Evolutionary conservation across 2,113 vertebrate species (phyloP).

Genomic region (Zapornia atra): DNA sequence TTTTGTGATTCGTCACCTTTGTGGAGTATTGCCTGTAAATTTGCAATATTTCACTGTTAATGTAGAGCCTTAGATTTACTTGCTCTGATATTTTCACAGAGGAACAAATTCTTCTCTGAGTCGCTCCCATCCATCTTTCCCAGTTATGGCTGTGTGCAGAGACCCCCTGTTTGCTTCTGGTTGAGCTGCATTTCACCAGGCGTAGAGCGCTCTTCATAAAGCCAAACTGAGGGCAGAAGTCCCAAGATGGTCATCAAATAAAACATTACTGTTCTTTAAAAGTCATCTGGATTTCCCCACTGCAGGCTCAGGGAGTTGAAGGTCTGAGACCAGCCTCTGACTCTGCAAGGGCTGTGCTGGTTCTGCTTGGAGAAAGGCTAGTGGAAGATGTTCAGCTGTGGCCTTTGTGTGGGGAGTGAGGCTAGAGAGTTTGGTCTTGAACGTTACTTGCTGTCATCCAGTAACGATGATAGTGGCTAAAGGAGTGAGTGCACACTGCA

Average conservation of each 20-base stretch:
- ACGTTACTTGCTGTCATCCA: neutral
- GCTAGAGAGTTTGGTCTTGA: neutral
- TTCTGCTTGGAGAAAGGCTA: neutral
- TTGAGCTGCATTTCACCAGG: neutral
- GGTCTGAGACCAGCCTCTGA: neutral
- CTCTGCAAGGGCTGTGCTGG: neutral
- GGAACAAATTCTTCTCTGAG: neutral
- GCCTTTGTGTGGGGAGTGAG: neutral
- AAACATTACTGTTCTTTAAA: neutral
- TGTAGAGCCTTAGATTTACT: neutral
- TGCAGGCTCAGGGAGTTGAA: neutral
- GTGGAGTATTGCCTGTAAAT: conserved; percentile 14
- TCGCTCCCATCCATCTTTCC: neutral
- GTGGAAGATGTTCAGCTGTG: neutral
- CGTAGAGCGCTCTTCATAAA: neutral
- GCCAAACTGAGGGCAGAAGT: neutral
- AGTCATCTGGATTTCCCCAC: neutral
- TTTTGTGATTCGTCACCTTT: conserved; percentile 13
- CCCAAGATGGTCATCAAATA: neutral
- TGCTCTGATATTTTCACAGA: neutral
- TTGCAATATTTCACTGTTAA: conserved; percentile 5
- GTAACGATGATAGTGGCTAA: neutral
- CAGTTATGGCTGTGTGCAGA: neutral
- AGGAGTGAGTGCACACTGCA: neutral
- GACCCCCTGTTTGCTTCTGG: neutral